Evolutionary conservation across 2,113 vertebrate species (phyloP), one percentile per base, ranked within the genome.

Genomic region (Entosphenus tridentatus): DNA sequence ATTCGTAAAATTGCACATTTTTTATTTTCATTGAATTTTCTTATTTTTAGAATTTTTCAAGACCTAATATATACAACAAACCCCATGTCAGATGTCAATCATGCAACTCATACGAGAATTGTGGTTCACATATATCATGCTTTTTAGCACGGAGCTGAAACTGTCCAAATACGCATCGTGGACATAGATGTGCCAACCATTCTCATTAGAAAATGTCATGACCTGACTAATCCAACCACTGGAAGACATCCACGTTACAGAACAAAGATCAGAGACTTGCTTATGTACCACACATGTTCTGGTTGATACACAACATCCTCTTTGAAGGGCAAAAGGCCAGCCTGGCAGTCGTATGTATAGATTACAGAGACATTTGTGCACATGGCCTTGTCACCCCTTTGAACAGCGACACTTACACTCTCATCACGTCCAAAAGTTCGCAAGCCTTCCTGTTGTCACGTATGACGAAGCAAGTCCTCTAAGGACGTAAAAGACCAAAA

Each of bases 221-320:
- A 62, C 59, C 59, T 62, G 59, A 62, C 59, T 62, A 62, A 62
- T 62, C 59, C 59, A 62, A 62, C 59, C 59, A 62, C 59, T 62
- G 59, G 59, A 5, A 62, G 59, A 8, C 59, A 62, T 62, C 59
- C 17, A 6, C 13, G 59, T 14, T 62, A 17, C 13, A 62, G 59
- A 62, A 62, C 59, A 14, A 62, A 17, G 17, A 14, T 17, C 13
- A 62, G 59, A 62, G 59, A 62, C 17, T 62, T 6, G 59, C 59
- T 17, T 14, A 17, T 62, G 59, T 62, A 14, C 59, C 59, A 62
- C 17, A 17, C 59, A 62, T 62, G 13, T 62, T 62, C 59, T 62
- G 17, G 59, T 14, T 17, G 39, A 39, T 39, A 39, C 39, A 39
- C 39, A 39, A 39, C 39, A 39, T 39, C 39, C 39, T 39, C 39